Percentiles rank a stretch among this genome's conserved stretches.
These are phyloP conservation scores for Willowsia nigromaculata DNA, from an alignment of 2,888 invertebrate genomes.

Conservation along the genomic window DNA sequence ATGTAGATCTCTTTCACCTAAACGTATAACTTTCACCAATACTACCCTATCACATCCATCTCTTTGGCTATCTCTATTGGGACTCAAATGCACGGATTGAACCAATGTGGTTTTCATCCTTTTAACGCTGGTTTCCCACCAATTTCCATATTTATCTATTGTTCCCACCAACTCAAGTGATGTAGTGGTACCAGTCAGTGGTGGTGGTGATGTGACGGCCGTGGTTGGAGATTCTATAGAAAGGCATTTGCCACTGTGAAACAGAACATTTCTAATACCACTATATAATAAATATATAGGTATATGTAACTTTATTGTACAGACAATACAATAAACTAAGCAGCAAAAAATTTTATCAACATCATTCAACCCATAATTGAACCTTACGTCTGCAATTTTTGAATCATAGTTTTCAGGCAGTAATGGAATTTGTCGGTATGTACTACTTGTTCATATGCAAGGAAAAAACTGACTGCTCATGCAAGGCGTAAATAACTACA, in stretches of 20 bases:
- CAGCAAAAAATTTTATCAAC: too few species aligned
- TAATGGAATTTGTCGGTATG: too few species aligned
- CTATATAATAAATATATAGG: too few species aligned
- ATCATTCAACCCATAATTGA: not conserved
- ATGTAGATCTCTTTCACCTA: not conserved
- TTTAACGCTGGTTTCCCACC: constrained; percentile 53
- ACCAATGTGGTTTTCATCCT: constrained; percentile 51
- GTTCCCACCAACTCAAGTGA: constrained; percentile 50
- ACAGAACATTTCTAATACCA: too few species aligned
- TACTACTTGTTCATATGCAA: too few species aligned
- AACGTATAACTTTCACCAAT: not conserved
- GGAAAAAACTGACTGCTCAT: too few species aligned
- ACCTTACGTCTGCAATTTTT: too few species aligned
- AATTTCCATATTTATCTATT: constrained; percentile 68
- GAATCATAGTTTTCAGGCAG: too few species aligned
- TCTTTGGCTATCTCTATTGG: not conserved
- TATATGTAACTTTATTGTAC: too few species aligned
- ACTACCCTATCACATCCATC: not conserved
- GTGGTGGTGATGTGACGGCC: not conserved
- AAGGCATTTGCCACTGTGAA: too few species aligned
- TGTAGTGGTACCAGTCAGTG: constrained; percentile 5
- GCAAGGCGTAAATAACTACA: too few species aligned
- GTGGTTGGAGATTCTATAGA: not conserved
- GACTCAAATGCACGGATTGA: constrained; percentile 50
- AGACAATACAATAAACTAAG: too few species aligned